These are phyloP conservation scores for Metacarcinus magister DNA, from an alignment of 2,888 invertebrate species.

Conservation along the genomic window DNA sequence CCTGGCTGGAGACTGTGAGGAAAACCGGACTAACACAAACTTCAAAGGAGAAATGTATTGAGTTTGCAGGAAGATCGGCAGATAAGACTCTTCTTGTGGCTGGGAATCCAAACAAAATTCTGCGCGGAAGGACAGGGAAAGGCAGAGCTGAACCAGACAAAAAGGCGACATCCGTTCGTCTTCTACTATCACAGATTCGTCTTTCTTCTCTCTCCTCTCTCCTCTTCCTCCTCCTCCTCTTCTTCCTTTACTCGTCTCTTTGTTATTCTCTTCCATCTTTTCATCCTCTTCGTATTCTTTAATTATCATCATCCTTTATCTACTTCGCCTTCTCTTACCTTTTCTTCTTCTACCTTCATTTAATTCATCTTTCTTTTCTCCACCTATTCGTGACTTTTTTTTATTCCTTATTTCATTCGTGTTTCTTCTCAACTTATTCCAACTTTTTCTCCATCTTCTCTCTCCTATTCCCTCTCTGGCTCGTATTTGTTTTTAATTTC, in stretches of 20 bases:
- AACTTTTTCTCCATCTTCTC: background rate
- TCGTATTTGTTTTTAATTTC: background rate
- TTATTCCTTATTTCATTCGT: background rate
- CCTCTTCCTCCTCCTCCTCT: background rate
- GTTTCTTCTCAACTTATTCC: background rate
- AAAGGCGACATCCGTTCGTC: background rate
- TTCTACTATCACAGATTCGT: background rate
- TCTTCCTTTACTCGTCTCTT: background rate
- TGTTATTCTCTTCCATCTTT: background rate
- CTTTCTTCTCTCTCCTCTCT: background rate
- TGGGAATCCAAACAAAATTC: constrained; percentile 32
- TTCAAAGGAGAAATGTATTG: constrained; percentile 45
- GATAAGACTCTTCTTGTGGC: constrained; percentile 13
- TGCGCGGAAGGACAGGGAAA: background rate
- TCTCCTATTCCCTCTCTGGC: background rate
- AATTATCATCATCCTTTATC: background rate
- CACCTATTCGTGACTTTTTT: background rate
- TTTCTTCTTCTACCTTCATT: background rate
- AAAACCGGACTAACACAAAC: background rate
- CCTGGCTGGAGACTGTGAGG: background rate
- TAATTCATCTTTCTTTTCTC: background rate
- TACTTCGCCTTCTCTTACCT: background rate
- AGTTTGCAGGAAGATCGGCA: constrained; percentile 31
- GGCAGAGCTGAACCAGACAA: background rate
- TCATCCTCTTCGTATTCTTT: background rate